These are phyloP conservation scores for Conopomorpha cramerella DNA, from an alignment of 1,140 invertebrate genomes.

Conservation along the genomic window DNA sequence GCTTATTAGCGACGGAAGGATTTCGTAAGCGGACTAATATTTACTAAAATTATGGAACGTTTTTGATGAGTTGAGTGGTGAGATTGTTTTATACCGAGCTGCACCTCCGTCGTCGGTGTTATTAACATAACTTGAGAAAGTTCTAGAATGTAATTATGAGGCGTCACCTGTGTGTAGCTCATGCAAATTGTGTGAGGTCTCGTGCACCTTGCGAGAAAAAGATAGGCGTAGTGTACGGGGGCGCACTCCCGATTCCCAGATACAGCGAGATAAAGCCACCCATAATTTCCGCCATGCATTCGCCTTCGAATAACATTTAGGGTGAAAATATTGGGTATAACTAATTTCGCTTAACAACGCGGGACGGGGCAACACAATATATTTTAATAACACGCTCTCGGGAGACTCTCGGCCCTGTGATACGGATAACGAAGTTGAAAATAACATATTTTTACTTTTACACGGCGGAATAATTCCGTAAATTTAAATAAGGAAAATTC, in stretches of 20 bases:
- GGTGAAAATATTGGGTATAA: constrained; percentile 57
- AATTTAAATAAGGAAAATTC: constrained; percentile 28
- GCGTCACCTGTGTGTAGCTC: constrained; percentile 44
- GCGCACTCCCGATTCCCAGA: constrained; percentile 19
- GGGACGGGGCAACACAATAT: constrained; percentile 46
- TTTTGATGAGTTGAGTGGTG: no score
- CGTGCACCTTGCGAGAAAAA: constrained; percentile 49
- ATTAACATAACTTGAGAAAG: no score
- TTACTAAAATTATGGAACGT: neutral
- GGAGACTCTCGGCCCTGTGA: constrained; percentile 29
- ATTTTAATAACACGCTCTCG: constrained; percentile 55
- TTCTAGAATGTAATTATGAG: constrained; percentile 44
- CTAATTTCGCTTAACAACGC: constrained; percentile 41
- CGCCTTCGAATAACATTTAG: constrained; percentile 47
- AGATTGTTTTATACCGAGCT: no score
- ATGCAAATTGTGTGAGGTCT: constrained; percentile 48
- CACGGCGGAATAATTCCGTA: constrained; percentile 23
- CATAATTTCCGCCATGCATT: constrained; percentile 41
- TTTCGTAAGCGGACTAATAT: constrained; percentile 9
- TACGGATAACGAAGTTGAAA: constrained; percentile 38
- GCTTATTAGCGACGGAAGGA: constrained; percentile 1
- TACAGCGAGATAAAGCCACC: constrained; percentile 37
- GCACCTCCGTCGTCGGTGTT: no score
- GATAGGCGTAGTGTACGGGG: constrained; percentile 28
- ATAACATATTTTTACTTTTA: constrained; percentile 44